These are phyloP conservation scores for Smittia sp. DNA, from an alignment of 2,888 invertebrate species.

Conservation along the genomic window DNA sequence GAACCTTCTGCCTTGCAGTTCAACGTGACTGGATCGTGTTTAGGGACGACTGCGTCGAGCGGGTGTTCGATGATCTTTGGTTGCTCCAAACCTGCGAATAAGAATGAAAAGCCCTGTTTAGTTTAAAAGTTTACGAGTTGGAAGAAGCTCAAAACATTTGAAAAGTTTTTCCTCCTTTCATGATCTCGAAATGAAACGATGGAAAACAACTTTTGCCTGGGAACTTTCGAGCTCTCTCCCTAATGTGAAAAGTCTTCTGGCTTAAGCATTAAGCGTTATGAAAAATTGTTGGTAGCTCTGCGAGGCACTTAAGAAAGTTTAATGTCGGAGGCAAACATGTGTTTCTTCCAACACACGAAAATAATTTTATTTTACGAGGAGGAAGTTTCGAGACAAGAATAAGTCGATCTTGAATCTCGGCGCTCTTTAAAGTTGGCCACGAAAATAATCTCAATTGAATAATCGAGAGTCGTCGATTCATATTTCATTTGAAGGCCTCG, in stretches of 20 bases:
- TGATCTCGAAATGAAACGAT: background rate
- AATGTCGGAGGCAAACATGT: slow-evolving; percentile 2
- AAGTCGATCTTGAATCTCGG: slow-evolving; percentile 3
- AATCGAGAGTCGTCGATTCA: background rate
- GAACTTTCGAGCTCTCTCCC: background rate
- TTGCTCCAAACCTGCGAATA: slow-evolving; percentile 57
- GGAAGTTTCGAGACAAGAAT: background rate
- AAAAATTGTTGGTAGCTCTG: background rate
- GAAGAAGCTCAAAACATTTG: background rate
- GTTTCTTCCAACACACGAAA: background rate
- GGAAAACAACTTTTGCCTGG: background rate
- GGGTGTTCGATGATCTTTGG: slow-evolving; percentile 91
- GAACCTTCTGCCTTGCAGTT: slow-evolving; percentile 88
- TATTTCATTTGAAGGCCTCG: background rate
- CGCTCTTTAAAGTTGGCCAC: background rate
- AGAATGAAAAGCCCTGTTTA: background rate
- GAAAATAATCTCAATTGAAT: background rate
- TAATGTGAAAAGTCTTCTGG: slow-evolving; percentile 22
- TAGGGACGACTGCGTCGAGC: slow-evolving; percentile 80
- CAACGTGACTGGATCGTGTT: slow-evolving; percentile 86
- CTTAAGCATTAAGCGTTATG: background rate
- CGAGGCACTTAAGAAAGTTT: background rate
- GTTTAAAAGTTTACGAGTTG: background rate
- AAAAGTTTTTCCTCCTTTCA: background rate
- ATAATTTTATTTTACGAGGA: background rate